Evolutionary conservation across 2,888 invertebrate species (phyloP).

Genomic region (Gortyna flavago): DNA sequence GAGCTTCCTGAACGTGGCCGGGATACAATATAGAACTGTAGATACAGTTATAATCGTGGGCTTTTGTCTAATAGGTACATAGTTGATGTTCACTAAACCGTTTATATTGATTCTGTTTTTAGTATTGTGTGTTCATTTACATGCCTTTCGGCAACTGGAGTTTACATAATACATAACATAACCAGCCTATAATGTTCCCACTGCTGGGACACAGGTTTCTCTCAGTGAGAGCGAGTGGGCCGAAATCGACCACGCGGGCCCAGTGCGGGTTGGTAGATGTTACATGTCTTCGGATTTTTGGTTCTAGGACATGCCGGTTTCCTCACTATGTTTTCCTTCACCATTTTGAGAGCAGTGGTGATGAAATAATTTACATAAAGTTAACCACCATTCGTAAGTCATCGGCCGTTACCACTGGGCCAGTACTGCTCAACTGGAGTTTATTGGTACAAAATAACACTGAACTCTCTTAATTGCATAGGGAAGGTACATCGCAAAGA

Average conservation of each 20-base stretch:
- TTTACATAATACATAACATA: not conserved
- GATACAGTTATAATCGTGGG: constrained; percentile 11
- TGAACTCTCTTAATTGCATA: constrained; percentile 7
- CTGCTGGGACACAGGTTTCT: not conserved
- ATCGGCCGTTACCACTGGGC: not conserved
- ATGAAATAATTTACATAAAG: not conserved
- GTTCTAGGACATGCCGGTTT: not conserved
- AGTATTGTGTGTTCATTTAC: constrained; percentile 3
- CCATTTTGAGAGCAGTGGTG: not conserved
- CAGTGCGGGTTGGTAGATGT: not conserved
- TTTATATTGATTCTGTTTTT: constrained; percentile 4
- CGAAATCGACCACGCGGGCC: not conserved
- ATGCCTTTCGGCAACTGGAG: not conserved
- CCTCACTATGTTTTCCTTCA: not conserved
- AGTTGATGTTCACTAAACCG: not conserved
- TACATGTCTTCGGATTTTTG: not conserved
- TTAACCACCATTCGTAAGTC: not conserved
- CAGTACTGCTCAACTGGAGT: not conserved
- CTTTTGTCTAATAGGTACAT: constrained; percentile 6
- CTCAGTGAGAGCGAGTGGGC: not conserved
- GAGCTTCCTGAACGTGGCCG: constrained; percentile 6
- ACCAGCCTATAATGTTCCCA: not conserved
- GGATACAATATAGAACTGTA: constrained; percentile 29
- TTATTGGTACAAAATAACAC: constrained; percentile 16
- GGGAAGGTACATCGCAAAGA: not conserved